These are phyloP conservation scores for Cotesia congregata DNA, from an alignment of 2,888 invertebrate species.

Conservation along the genomic window DNA sequence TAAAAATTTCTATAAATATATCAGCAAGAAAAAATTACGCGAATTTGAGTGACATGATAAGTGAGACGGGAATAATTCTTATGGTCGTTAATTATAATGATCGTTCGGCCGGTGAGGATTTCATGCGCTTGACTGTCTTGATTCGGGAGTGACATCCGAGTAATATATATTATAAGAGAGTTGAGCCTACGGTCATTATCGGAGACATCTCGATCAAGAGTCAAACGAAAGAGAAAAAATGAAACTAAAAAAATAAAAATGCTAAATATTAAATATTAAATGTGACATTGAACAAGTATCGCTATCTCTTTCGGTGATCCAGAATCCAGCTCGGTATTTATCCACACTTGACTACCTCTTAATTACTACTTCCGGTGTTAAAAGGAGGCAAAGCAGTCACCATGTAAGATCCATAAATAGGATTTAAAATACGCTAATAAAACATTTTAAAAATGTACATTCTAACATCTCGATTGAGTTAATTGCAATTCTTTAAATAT, in stretches of 20 bases:
- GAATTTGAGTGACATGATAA: slow-evolving; percentile 35
- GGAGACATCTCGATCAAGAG: slow-evolving; percentile 36
- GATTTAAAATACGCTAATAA: not conserved
- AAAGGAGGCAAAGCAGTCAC: slow-evolving; percentile 14
- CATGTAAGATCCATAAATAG: slow-evolving; percentile 22
- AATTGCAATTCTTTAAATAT: slow-evolving; percentile 21
- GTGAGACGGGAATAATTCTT: slow-evolving; percentile 42
- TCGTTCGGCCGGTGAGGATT: slow-evolving; percentile 40
- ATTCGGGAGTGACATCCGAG: slow-evolving; percentile 31
- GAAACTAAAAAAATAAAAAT: not conserved
- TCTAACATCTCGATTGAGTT: not conserved
- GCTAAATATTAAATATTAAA: not conserved
- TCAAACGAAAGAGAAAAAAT: not conserved
- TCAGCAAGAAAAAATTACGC: slow-evolving; percentile 24
- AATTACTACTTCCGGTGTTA: slow-evolving; percentile 27
- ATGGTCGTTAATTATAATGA: slow-evolving; percentile 45
- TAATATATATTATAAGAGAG: not conserved
- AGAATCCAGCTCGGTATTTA: slow-evolving; percentile 21
- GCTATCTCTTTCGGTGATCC: slow-evolving; percentile 10
- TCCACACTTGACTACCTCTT: slow-evolving; percentile 26
- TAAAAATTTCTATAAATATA: slow-evolving; percentile 24
- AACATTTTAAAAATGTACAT: not conserved
- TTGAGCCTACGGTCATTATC: not conserved
- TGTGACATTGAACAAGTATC: not conserved
- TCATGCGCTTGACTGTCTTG: slow-evolving; percentile 46